A percentile compares a stretch with the other conserved stretches of the same genome.
These are phyloP conservation scores for Megalopta genalis DNA, from an alignment of 1,140 invertebrate species.

Conservation along the genomic window DNA sequence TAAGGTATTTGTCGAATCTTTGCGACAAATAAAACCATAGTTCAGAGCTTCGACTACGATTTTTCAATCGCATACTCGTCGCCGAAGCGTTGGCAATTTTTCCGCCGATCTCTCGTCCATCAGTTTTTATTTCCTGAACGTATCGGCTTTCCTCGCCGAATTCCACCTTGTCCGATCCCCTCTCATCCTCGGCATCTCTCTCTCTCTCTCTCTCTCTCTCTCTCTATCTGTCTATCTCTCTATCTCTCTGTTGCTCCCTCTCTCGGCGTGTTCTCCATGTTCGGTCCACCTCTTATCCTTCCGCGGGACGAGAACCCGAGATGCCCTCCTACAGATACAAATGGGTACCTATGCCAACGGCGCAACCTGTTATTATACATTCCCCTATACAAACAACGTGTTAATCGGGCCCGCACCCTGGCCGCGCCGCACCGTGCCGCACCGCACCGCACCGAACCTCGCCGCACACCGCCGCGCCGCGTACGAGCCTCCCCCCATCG, in stretches of 20 bases:
- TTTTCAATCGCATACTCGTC: too few relatives aligned
- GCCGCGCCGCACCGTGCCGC: slow-evolving; percentile 53
- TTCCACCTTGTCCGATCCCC: slow-evolving; percentile 35
- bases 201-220: background rate
- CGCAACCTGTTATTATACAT: slow-evolving; percentile 80
- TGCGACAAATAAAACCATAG: too few relatives aligned
- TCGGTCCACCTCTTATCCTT: slow-evolving; percentile 43
- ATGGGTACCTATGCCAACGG: slow-evolving; percentile 76
- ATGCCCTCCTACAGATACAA: slow-evolving; percentile 79
- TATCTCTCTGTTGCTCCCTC: background rate
- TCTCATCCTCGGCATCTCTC: slow-evolving; percentile 11
- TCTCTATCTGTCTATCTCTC: slow-evolving; percentile 10
- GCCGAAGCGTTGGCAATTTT: too few relatives aligned
- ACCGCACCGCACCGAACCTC: slow-evolving; percentile 53
- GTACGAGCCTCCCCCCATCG: slow-evolving; percentile 28
- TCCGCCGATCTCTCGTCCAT: background rate
- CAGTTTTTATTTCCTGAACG: background rate
- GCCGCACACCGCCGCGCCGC: background rate
- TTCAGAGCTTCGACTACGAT: too few relatives aligned
- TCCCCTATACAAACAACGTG: slow-evolving; percentile 80
- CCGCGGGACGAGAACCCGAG: slow-evolving; percentile 74
- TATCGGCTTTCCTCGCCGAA: slow-evolving; percentile 5
- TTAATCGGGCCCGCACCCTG: slow-evolving; percentile 76
- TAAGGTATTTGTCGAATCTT: too few relatives aligned
- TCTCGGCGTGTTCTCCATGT: slow-evolving; percentile 2